Conservation (phyloP, 2,888 invertebrate species). For the Nomada goodeniana region DNA sequence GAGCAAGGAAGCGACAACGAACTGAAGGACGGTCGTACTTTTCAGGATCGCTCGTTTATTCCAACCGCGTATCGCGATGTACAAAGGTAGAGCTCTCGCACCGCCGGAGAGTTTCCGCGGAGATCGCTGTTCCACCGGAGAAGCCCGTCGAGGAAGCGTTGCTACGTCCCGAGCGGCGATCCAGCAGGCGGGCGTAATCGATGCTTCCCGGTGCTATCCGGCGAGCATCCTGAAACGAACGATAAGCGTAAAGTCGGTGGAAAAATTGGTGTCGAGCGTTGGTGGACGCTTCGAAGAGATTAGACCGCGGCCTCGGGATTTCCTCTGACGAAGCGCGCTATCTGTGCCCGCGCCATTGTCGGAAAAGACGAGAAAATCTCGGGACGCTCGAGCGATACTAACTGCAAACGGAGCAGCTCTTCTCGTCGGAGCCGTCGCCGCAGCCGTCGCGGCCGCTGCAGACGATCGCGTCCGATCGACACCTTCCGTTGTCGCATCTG, state of each 20-base stretch:
- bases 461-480: slow-evolving; percentile 94
- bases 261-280: too few relatives aligned
- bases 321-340: too few relatives aligned
- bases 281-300: too few relatives aligned
- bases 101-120: not conserved
- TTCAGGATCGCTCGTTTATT: not conserved
- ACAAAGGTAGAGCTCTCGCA: not conserved
- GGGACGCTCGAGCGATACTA: slow-evolving; percentile 84
- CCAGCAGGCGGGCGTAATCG: too few relatives aligned
- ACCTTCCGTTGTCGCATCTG: slow-evolving; percentile 94
- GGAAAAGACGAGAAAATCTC: too few relatives aligned
- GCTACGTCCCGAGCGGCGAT: too few relatives aligned
- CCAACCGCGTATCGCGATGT: not conserved
- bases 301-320: too few relatives aligned
- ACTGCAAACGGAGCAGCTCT: slow-evolving; percentile 94
- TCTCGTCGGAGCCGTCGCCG: slow-evolving; percentile 95
- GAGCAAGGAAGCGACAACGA: not conserved
- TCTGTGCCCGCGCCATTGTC: too few relatives aligned
- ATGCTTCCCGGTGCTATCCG: not conserved
- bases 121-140: not conserved
- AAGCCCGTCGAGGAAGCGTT: not conserved
- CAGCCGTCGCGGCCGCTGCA: slow-evolving; percentile 96
- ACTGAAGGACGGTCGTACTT: too few relatives aligned
- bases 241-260: not conserved
- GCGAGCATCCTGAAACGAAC: slow-evolving; percentile 37